Evolutionary conservation across 37 sponge, comb jelly and placozoan genomes (phyloP).

Genomic region (Hormiphora californensis): DNA sequence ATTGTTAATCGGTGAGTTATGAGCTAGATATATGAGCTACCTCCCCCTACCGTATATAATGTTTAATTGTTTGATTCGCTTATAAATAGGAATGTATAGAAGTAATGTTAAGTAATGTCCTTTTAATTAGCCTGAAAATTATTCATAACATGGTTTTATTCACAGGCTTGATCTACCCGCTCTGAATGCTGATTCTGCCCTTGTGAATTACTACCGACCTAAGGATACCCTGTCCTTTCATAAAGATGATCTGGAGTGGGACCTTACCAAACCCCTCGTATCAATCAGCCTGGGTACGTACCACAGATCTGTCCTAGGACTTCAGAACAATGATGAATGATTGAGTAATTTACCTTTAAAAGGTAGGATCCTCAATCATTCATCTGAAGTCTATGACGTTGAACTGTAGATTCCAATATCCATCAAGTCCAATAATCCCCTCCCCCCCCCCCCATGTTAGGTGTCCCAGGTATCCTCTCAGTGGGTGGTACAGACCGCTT

Average conservation of each 20-base stretch:
- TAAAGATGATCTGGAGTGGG: slow-evolving; percentile 91
- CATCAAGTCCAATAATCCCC: no score
- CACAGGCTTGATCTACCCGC: no score
- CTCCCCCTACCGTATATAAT: no score
- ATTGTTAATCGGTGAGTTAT: no score
- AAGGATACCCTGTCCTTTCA: slow-evolving; percentile 91
- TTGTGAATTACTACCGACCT: slow-evolving; percentile 93
- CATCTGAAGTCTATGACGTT: neutral
- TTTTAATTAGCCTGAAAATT: no score
- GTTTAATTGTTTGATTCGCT: no score
- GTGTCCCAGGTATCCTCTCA: slow-evolving; percentile 26
- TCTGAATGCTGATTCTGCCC: slow-evolving; percentile 70
- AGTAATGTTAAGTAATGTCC: no score
- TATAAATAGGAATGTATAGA: no score
- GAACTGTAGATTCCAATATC: no score
- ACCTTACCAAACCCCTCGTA: slow-evolving; percentile 83
- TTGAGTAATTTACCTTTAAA: neutral
- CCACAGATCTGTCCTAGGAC: neutral
- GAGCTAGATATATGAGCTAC: no score
- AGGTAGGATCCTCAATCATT: neutral
- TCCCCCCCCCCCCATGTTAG: no score
- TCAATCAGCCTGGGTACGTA: slow-evolving; percentile 67
- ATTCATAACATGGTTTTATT: no score
- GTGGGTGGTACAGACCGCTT: neutral
- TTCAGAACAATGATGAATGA: neutral